Evolutionary conservation across 2,888 invertebrate genomes (phyloP).

Genomic region (Drosophila austrosaltans): DNA sequence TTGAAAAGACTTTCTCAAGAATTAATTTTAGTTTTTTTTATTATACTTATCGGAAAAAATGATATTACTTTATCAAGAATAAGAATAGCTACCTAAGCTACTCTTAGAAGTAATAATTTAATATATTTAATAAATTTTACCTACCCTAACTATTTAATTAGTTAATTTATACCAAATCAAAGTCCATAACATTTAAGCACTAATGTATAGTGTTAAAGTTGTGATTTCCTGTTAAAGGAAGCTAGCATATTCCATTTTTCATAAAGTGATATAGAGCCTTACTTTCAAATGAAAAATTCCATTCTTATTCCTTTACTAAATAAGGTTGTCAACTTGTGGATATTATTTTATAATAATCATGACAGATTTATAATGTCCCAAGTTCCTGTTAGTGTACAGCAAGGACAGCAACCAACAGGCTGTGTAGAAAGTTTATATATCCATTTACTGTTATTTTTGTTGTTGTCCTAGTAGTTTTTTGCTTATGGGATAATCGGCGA

Average conservation of each 20-base stretch:
- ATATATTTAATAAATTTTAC: no score
- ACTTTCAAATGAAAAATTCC: neutral
- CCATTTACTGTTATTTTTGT: neutral
- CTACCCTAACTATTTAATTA: no score
- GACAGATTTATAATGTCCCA: slow-evolving; percentile 48
- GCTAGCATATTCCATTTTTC: neutral
- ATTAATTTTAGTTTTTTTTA: no score
- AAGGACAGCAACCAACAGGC: slow-evolving; percentile 19
- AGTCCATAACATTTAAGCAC: no score
- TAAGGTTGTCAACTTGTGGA: slow-evolving; percentile 25
- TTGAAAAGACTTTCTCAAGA: no score
- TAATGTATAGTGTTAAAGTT: no score
- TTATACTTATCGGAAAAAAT: no score
- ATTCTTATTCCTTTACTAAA: slow-evolving; percentile 6
- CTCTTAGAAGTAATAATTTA: no score
- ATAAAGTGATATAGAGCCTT: neutral
- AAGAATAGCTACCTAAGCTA: no score
- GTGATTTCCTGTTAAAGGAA: no score
- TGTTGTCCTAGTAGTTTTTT: slow-evolving; percentile 14
- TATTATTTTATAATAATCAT: slow-evolving; percentile 52
- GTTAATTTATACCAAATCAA: no score
- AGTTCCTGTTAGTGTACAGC: slow-evolving; percentile 23
- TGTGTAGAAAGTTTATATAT: slow-evolving; percentile 31
- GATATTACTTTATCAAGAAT: no score
- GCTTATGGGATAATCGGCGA: slow-evolving; percentile 37